A percentile compares a stretch with the other conserved stretches of the same genome.
These are phyloP conservation scores for Sceloporus tristichus DNA, from an alignment of 2,113 vertebrate species.

Conservation along the genomic window DNA sequence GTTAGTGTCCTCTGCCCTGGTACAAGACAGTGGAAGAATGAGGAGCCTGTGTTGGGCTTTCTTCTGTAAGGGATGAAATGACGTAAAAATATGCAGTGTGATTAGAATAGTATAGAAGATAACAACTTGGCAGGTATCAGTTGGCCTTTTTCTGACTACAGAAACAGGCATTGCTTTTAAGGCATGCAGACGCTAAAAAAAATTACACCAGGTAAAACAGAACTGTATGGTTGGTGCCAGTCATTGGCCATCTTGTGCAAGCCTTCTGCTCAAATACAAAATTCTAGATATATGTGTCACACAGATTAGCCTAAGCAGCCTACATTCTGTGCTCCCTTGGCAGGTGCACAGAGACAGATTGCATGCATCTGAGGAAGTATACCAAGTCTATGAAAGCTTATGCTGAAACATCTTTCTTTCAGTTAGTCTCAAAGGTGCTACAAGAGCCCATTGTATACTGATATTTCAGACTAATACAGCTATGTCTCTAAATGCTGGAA, in stretches of 20 bases:
- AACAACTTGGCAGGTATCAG: neutral
- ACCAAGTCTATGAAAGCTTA: no score
- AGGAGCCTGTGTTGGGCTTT: neutral
- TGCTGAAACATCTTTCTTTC: no score
- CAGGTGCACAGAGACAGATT: neutral
- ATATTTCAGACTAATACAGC: no score
- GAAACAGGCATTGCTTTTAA: neutral
- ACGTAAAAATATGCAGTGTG: neutral
- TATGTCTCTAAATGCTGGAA: neutral
- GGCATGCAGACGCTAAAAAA: neutral
- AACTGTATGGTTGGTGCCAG: neutral
- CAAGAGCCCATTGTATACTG: no score
- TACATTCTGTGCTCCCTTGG: neutral
- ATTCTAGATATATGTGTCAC: neutral
- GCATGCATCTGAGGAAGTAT: no score
- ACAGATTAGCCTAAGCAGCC: neutral
- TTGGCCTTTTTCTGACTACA: neutral
- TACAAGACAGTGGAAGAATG: neutral
- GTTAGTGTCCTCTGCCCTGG: neutral
- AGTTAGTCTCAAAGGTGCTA: no score
- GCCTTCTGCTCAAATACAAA: neutral
- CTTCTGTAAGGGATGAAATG: neutral
- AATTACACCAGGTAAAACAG: neutral
- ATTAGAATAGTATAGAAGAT: neutral
- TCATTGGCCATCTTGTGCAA: neutral